Evolutionary conservation across 2,888 invertebrate genomes (phyloP).

Genomic region (Pandemis cinnamomeana): DNA sequence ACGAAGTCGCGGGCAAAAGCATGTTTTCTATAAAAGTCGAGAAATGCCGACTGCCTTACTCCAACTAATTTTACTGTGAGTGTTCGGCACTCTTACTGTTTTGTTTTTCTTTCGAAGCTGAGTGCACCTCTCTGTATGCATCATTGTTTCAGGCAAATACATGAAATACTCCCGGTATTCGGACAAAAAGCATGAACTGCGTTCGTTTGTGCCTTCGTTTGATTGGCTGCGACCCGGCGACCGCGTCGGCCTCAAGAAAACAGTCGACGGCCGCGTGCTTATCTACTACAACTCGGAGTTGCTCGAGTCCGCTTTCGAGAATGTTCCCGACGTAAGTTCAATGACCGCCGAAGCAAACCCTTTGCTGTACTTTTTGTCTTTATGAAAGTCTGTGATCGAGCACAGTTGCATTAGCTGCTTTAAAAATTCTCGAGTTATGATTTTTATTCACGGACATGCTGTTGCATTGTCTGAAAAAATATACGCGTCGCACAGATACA

Average conservation of each 20-base stretch:
- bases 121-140: background rate
- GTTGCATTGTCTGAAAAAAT: no score
- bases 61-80: no score
- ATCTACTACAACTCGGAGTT: slow-evolving; percentile 93
- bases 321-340: slow-evolving; percentile 89
- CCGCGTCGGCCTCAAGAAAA: slow-evolving; percentile 89
- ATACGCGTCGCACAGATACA: no score
- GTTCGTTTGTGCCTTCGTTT: slow-evolving; percentile 82
- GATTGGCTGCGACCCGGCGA: slow-evolving; percentile 93
- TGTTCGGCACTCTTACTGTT: no score
- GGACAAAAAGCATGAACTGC: slow-evolving; percentile 56
- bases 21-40: no score
- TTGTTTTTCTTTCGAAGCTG: no score
- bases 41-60: no score
- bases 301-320: slow-evolving; percentile 89
- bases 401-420: background rate
- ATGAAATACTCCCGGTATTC: slow-evolving; percentile 64
- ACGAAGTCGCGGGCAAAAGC: no score
- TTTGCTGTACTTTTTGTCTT: no score
- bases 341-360: background rate
- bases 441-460: no score
- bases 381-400: slow-evolving; percentile 1
- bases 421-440: background rate
- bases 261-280: slow-evolving; percentile 87
- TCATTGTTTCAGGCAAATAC: slow-evolving; percentile 60